Evolutionary conservation across 2,113 vertebrate genomes (phyloP), one percentile per base, ranked within the genome.

Genomic region (Nyctereutes procyonoides): DNA sequence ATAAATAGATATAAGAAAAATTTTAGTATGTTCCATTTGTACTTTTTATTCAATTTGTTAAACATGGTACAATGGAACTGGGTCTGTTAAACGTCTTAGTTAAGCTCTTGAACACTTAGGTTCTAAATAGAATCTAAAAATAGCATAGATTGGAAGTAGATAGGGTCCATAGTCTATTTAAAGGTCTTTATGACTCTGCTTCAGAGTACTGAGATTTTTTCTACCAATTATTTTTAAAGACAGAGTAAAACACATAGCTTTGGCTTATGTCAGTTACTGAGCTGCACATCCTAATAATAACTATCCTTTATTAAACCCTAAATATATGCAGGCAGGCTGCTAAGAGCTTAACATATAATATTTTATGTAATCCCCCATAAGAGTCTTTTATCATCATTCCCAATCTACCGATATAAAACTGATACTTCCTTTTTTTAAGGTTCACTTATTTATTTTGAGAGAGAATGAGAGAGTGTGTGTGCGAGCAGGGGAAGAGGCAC

Each of bases 61-160:
- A 88, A 83, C 38, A 62, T 28, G 20, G 1, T 56, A 77, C 48
- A 65, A 32, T 1, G 38, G 30, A 88, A 35, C 32, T 55, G 53
- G 38, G 38, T 81, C 32, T 87, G 13, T 60, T 85, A 28, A 94
- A 71, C 77, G 8, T 56, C 76, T 71, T 38, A 16, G 63, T 90
- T 81, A 96, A 96, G 24, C 56, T 88, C 62, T 87, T 28, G 16
- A 83, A 17, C 81, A 38, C 14, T 74, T 53, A 55, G 51, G 6
- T 56, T 90, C 56, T 58, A 80, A 53, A 71, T 7, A 65, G 56
- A 96, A 81, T 87, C 83, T 94, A 63, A 97, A 97, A 92, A 65
- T 65, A 92, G 26, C 22, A 56, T 83, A 19, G 11, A 76, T 76
- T 74, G 69, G 69, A 85, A 82, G 35, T 95, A 89, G 96, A 62